Evolutionary conservation across 2,888 invertebrate species (phyloP), one percentile per base, ranked within the genome.

Genomic region (Tuberolachnus salignus): DNA sequence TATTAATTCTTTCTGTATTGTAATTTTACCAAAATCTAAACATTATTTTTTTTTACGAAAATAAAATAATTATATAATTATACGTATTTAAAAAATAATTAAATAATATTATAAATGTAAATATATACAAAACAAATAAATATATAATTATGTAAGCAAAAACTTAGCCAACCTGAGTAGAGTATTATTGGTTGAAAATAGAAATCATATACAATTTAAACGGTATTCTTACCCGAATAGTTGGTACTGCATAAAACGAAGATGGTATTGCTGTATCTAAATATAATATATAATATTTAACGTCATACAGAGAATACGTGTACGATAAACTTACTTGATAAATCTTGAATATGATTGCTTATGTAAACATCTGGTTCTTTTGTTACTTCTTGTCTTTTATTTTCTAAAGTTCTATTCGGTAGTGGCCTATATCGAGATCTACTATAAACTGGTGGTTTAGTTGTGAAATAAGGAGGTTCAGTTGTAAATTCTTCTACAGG

Each of bases 221-320:
- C 34, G 16, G n/a, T 46, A 13, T 71, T 26, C 73, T 74, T n/a
- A 74, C 73, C 44, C 73, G 51, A 23, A 53, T 23, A 21, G 13
- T 23, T 9, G 73, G 73, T 53, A 53, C 63, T 42, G 51, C n/a
- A 23, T 74, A 64, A 9, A 64, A 64, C 8, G 55, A 21, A 21
- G 70, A 21, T 11, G 63, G 21, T 42, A 34, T 51, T 63, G 21
- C 53, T 8, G 63, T 64, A 9, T 8, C 73, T 74, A 53, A 19
- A 19, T 34, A 44, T 42, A 53, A 73, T 19, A 61, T 51, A 46
- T 44, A 57, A 59, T 1, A 67, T 51, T 23, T 16, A 21, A 57
- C 23, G 44, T 55, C 14, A 70, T 42, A 55, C 9, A 21, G 6
- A 23, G 42, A 21, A 26, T 16, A 34, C 4, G 13, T n/a, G 26